Conservation (phyloP, 2,113 vertebrate species). For the Gopherus evgoodei region DNA sequence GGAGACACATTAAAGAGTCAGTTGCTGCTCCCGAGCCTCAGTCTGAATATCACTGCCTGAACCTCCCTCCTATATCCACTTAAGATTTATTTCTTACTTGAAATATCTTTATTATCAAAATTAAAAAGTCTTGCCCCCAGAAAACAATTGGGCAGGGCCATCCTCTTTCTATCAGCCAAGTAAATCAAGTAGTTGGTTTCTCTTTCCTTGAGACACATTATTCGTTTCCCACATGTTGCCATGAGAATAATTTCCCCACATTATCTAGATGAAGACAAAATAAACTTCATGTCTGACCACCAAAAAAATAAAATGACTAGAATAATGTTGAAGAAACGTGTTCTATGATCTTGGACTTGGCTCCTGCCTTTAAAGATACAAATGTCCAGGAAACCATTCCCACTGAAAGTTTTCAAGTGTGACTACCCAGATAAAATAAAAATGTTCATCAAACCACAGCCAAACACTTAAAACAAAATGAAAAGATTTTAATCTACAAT, state of each 20-base stretch:
- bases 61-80: background rate
- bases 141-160: constrained; percentile 18
- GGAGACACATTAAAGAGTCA: too few relatives aligned
- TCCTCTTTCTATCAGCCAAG: background rate
- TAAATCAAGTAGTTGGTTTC: background rate
- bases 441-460: background rate
- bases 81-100: constrained; percentile 19
- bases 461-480: background rate
- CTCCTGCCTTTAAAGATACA: background rate
- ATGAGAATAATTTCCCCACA: background rate
- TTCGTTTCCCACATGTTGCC: background rate
- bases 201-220: background rate
- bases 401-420: background rate
- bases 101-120: background rate
- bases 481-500: background rate
- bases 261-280: background rate
- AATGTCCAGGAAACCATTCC: background rate
- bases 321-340: background rate
- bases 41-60: background rate
- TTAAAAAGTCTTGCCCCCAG: constrained; percentile 7
- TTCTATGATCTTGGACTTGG: background rate
- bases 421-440: background rate
- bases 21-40: too few relatives aligned
- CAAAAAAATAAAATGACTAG: background rate
- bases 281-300: background rate